Percentiles rank a stretch among this genome's conserved stretches.
phyloP scores from a whole-genome alignment of 2,797 vertebrate genomes.

The Lacerta bilineata region DNA sequence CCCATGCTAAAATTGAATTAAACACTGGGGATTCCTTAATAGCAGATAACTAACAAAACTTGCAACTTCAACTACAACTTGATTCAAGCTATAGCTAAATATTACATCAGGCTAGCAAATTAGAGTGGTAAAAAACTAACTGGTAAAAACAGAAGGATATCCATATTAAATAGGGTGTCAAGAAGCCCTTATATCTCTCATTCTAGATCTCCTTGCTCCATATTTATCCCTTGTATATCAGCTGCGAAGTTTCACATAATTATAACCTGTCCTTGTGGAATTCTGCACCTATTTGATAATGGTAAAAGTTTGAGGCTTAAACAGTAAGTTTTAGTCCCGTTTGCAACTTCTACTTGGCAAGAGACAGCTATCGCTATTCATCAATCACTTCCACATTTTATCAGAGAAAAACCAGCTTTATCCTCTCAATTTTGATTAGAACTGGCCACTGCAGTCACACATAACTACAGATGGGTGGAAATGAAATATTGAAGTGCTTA shows the following conservation, averaged over 20 bases:
- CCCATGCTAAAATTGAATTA: background rate
- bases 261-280: background rate
- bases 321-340: rapidly evolving
- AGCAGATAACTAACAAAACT: background rate
- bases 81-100: background rate
- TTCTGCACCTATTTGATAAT: background rate
- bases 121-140: background rate
- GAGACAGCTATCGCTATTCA: background rate
- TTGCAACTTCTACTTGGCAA: slow-evolving; percentile 30
- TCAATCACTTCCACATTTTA: rapidly evolving
- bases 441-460: background rate
- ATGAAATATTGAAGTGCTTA: background rate
- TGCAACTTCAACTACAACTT: background rate
- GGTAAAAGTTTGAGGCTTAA: background rate
- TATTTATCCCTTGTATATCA: slow-evolving; percentile 8
- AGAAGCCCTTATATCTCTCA: background rate
- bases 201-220: background rate
- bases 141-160: background rate
- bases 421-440: background rate
- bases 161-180: background rate
- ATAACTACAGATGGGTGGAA: background rate
- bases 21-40: background rate
- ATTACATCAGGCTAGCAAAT: rapidly evolving
- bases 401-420: background rate
- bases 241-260: background rate